Evolutionary conservation across 2,888 invertebrate genomes (phyloP), one percentile per base, ranked within the genome.

Genomic region (Aplocera efformata): DNA sequence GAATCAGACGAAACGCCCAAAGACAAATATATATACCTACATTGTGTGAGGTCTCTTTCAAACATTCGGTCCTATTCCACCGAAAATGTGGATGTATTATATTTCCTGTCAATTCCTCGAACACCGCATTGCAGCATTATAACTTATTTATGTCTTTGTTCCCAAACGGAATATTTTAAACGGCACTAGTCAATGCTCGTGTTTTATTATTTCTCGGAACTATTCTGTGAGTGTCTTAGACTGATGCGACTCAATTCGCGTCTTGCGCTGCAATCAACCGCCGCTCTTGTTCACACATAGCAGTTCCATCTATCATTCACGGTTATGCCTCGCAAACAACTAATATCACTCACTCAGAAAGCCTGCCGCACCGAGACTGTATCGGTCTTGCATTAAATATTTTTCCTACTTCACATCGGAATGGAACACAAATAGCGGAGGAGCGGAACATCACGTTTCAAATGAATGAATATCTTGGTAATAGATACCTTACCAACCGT

Each of bases 61-160:
- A 17, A 17, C 5, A 17, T 17, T 17, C 13, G 3, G 13, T 17
- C 13, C 13, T 13, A 20, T 23, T 32, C 13, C n/a, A 28, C 10
- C 20, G 11, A 31, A 40, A 34, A 32, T 28, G 21, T n/a, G 17
- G 27, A 32, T 32, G 20, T 32, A 72, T n/a, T n/a, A n/a, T n/a
- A n/a, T 71, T 74, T 58, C 71, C 64, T 70, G 73, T 74, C 75
- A 69, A 74, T 73, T 68, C 72, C 72, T 68, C 61, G 59, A 74
- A 66, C 74, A 71, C 80, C 78, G 81, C 81, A 84, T 72, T 81
- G 81, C 83, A 80, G 77, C 70, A 67, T 73, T 77, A 45, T 83
- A 76, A 81, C 79, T 83, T 83, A 83, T 84, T 80, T 81, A 84
- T 81, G 67, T 71, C 74, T 78, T 77, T 79, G 34, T 28, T 48